Percentiles rank a stretch among this genome's conserved stretches.
These are phyloP conservation scores for Rotaria socialis DNA, from an alignment of 2,888 invertebrate genomes.

Conservation along the genomic window DNA sequence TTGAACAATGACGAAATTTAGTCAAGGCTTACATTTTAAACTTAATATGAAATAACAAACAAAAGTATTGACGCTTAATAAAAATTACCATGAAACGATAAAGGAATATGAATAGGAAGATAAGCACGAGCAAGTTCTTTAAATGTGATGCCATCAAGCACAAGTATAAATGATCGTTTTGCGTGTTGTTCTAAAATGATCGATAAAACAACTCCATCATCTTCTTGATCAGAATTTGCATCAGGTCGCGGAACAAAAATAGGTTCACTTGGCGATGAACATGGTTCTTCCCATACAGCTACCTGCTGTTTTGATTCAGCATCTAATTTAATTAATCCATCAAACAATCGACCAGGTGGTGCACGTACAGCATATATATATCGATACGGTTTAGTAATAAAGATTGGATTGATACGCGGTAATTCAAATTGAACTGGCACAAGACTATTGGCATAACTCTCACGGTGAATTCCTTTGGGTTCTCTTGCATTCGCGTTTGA, in stretches of 20 bases:
- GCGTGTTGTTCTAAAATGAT: constrained; percentile 52
- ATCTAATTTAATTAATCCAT: constrained; percentile 30
- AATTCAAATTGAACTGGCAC: constrained; percentile 9
- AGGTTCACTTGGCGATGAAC: constrained; percentile 49
- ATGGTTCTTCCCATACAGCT: background rate
- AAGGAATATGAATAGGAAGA: constrained; percentile 53
- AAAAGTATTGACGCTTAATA: constrained; percentile 47
- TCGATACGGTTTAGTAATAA: background rate
- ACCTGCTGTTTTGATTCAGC: background rate
- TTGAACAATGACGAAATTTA: too few relatives aligned
- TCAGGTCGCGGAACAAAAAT: constrained; percentile 52
- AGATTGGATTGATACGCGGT: constrained; percentile 11
- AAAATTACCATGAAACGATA: constrained; percentile 54
- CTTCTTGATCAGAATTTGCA: constrained; percentile 49
- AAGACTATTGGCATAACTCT: background rate
- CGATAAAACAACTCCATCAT: constrained; percentile 54
- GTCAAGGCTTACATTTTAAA: too few relatives aligned
- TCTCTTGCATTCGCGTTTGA: background rate
- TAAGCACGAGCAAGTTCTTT: constrained; percentile 50
- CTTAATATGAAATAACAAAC: too few relatives aligned
- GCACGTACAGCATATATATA: constrained; percentile 2
- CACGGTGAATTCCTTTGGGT: background rate
- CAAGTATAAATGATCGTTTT: constrained; percentile 51
- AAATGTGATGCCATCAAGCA: constrained; percentile 53
- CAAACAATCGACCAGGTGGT: background rate